phyloP scores from a whole-genome alignment of 2,888 invertebrate genomes.

The Germaria angustata region DNA sequence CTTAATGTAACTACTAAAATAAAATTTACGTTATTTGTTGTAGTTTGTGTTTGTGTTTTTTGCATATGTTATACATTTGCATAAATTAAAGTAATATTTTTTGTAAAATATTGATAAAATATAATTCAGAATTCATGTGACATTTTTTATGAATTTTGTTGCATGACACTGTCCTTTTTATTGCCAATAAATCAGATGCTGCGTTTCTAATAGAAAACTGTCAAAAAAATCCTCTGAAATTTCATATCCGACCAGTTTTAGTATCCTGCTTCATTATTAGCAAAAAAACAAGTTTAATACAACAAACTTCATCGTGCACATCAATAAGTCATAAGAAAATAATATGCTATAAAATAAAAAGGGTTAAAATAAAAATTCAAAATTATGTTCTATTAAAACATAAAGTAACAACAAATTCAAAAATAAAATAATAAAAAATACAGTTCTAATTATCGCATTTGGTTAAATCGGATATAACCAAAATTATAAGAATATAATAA shows the following conservation, averaged over 20 bases:
- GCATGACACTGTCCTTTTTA: no score
- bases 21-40: constrained; percentile 30
- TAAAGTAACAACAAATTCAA: constrained; percentile 56
- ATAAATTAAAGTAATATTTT: constrained; percentile 49
- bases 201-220: no score
- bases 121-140: constrained; percentile 47
- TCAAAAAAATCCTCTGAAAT: no score
- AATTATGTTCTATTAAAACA: constrained; percentile 42
- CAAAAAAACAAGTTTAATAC: no score
- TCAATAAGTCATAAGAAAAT: no score
- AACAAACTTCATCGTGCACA: no score
- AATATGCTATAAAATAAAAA: constrained; percentile 9
- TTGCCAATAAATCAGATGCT: no score
- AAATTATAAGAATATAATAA: constrained; percentile 4
- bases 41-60: constrained; percentile 13
- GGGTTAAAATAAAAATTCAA: constrained; percentile 48
- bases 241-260: no score
- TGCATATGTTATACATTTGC: constrained; percentile 66
- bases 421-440: constrained; percentile 40
- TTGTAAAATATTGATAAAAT: constrained; percentile 40
- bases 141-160: no score
- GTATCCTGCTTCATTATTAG: no score
- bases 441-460: constrained; percentile 35
- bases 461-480: constrained; percentile 42
- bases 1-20: constrained; percentile 38